phyloP scores from a whole-genome alignment of 2,797 vertebrate species.

The Spheniscus humboldti region DNA sequence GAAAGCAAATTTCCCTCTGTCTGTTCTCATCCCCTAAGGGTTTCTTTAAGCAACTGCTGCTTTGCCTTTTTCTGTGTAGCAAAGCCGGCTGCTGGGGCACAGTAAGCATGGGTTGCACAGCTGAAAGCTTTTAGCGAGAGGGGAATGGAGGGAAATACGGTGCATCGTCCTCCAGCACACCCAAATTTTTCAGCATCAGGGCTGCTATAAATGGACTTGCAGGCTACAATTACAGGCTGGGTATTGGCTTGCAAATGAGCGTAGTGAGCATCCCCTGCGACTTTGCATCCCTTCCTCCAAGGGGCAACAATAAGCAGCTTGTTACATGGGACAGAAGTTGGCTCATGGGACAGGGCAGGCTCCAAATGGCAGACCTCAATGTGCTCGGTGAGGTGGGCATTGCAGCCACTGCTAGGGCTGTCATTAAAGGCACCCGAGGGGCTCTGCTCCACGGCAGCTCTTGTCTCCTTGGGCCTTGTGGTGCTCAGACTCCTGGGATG shows the following conservation, averaged over 20 bases:
- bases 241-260: not conserved
- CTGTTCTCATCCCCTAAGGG: not conserved
- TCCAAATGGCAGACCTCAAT: not conserved
- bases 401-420: accelerated
- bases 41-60: not conserved
- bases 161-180: not conserved
- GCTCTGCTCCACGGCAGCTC: not conserved
- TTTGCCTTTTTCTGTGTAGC: not conserved
- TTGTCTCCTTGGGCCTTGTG: not conserved
- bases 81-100: not conserved
- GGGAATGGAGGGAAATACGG: not conserved
- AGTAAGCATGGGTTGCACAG: not conserved
- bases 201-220: not conserved
- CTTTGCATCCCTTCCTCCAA: not conserved
- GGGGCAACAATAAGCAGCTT: not conserved
- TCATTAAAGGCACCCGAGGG: not conserved
- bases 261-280: not conserved
- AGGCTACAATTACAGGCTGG: not conserved
- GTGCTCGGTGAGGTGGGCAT: not conserved
- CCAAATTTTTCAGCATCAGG: not conserved
- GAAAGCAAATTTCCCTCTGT: slow-evolving; percentile 16
- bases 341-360: not conserved
- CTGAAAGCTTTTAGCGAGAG: not conserved
- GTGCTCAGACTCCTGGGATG: not conserved
- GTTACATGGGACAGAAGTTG: not conserved